These are phyloP conservation scores for Diplodus puntazzo DNA, from an alignment of 2,797 vertebrate genomes.

Conservation along the genomic window DNA sequence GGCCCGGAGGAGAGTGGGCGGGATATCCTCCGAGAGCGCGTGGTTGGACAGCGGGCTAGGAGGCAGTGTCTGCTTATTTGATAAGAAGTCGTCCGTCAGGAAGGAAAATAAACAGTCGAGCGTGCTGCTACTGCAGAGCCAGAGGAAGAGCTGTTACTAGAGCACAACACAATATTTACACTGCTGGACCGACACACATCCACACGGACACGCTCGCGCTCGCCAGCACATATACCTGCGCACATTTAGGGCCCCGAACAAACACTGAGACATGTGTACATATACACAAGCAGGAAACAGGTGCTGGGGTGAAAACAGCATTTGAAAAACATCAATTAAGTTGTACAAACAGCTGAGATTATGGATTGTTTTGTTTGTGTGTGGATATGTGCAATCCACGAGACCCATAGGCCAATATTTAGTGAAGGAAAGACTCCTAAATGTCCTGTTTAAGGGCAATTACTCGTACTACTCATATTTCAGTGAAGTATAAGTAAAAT, in stretches of 20 bases:
- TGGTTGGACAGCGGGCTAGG: slow-evolving; percentile 79
- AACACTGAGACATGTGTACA: slow-evolving; percentile 51
- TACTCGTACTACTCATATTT: background rate
- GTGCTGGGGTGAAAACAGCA: slow-evolving; percentile 27
- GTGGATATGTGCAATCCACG: background rate
- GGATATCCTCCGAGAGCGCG: slow-evolving; percentile 67
- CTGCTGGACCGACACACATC: slow-evolving; percentile 70
- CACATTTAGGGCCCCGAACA: slow-evolving; percentile 37
- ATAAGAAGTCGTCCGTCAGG: slow-evolving; percentile 88
- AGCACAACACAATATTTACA: slow-evolving; percentile 89
- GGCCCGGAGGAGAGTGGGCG: slow-evolving; percentile 57
- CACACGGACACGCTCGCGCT: slow-evolving; percentile 47
- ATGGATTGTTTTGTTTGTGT: slow-evolving; percentile 2
- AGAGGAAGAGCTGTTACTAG: slow-evolving; percentile 84
- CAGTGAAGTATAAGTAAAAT: background rate
- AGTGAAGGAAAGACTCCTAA: background rate
- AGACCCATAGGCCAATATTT: background rate
- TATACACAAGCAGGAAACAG: slow-evolving; percentile 49
- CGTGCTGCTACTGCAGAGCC: slow-evolving; percentile 79
- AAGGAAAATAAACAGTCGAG: slow-evolving; percentile 87
- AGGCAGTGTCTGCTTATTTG: slow-evolving; percentile 87
- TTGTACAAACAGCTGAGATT: slow-evolving; percentile 36
- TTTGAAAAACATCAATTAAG: slow-evolving; percentile 35
- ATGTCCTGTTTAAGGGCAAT: background rate
- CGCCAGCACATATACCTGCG: slow-evolving; percentile 61